Evolutionary conservation across 1,140 invertebrate genomes (phyloP).

Genomic region (Microplitis demolitor): DNA sequence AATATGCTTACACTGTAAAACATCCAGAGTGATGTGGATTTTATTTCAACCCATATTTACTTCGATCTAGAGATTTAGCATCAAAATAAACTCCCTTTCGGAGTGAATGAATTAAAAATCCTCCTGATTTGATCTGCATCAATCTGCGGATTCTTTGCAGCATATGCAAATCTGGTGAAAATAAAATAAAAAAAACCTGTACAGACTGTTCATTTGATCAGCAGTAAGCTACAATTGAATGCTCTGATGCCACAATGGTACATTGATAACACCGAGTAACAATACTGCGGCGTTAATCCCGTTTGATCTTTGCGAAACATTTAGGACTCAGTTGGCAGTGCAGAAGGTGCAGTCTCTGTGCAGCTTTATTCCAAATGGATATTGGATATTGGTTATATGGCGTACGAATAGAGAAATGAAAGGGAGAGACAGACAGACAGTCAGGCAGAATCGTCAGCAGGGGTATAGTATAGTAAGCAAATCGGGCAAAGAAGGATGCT

Average conservation of each 20-base stretch:
- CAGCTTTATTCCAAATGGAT: slow-evolving; percentile 42
- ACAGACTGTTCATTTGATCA: slow-evolving; percentile 9
- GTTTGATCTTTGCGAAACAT: slow-evolving; percentile 25
- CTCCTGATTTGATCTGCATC: too few species aligned
- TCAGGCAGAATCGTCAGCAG: background rate
- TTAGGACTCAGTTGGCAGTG: slow-evolving; percentile 15
- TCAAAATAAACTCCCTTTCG: too few species aligned
- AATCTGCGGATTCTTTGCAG: too few species aligned
- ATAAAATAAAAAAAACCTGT: background rate
- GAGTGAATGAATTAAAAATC: too few species aligned
- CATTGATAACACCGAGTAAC: background rate
- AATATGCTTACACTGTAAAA: too few species aligned
- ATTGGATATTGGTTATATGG: slow-evolving; percentile 45
- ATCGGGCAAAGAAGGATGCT: background rate
- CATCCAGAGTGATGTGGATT: too few species aligned
- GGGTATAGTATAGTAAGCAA: background rate
- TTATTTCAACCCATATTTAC: too few species aligned
- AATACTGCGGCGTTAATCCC: slow-evolving; percentile 8
- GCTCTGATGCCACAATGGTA: slow-evolving; percentile 5
- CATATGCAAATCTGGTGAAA: background rate
- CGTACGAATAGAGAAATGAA: slow-evolving; percentile 1
- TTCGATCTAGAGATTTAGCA: too few species aligned
- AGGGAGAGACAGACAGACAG: background rate
- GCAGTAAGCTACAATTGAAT: slow-evolving; percentile 3
- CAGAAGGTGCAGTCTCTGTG: slow-evolving; percentile 47